Conservation (phyloP, 2,888 invertebrate species). For the Autographa gamma region DNA sequence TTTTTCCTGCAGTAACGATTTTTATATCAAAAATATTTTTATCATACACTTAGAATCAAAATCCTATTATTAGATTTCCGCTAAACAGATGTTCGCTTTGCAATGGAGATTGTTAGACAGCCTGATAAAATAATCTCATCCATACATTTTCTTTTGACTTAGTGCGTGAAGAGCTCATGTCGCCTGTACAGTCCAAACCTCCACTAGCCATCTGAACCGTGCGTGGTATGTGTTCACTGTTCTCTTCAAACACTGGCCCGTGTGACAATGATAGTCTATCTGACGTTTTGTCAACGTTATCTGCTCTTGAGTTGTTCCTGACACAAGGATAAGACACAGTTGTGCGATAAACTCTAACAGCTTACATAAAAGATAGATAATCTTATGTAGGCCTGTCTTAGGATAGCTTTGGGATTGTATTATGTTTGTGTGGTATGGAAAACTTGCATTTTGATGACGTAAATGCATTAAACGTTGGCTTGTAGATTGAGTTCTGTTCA, state of each 20-base stretch:
- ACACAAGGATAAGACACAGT: conserved; percentile 34
- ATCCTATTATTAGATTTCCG: neutral
- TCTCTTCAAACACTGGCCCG: neutral
- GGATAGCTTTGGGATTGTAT: neutral
- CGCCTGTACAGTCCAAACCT: neutral
- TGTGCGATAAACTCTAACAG: conserved; percentile 31
- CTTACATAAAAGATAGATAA: conserved; percentile 23
- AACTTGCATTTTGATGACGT: neutral
- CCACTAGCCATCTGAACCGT: neutral
- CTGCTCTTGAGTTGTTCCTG: conserved; percentile 32
- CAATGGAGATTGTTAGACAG: neutral
- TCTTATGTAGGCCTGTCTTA: conserved; percentile 15
- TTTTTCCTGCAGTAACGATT: too few relatives aligned
- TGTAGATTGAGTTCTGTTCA: too few relatives aligned
- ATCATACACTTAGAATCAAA: neutral
- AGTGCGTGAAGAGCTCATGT: neutral
- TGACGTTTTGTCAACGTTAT: conserved; percentile 51
- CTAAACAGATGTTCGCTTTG: neutral
- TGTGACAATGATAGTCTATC: conserved; percentile 39
- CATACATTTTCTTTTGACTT: neutral
- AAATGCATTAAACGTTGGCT: too few relatives aligned
- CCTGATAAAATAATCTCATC: neutral
- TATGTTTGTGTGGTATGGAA: neutral
- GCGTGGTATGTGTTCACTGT: neutral
- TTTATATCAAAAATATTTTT: too few relatives aligned